Evolutionary conservation across 1,140 invertebrate species (phyloP).

Genomic region (Glossosoma conforme): DNA sequence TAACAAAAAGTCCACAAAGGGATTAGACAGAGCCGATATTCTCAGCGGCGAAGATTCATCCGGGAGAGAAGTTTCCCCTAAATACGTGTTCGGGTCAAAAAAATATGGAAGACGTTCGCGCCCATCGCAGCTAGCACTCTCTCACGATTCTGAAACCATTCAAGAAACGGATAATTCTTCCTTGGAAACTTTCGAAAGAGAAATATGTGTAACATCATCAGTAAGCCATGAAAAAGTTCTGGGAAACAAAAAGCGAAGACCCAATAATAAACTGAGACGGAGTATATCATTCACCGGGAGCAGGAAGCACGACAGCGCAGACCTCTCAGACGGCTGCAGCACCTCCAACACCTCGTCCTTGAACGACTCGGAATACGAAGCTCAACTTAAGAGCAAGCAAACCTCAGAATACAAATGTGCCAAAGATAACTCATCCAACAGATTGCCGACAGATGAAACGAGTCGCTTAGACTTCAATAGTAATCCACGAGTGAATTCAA

Average conservation of each 20-base stretch:
- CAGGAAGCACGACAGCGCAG: conserved; percentile 3
- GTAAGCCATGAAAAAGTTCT: conserved; percentile 2
- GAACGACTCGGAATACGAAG: no score
- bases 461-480: no score
- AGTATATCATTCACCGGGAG: conserved; percentile 11
- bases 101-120: conserved; percentile 69
- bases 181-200: conserved; percentile 7
- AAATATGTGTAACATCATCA: neutral
- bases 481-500: no score
- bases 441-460: no score
- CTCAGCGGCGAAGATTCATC: conserved; percentile 53
- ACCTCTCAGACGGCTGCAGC: no score
- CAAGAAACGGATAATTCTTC: conserved; percentile 14
- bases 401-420: no score
- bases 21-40: conserved; percentile 33
- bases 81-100: conserved; percentile 68
- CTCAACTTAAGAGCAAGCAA: no score
- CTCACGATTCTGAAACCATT: conserved; percentile 6
- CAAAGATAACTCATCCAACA: no score
- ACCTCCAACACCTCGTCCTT: no score
- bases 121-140: conserved; percentile 40
- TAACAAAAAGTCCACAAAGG: conserved; percentile 34
- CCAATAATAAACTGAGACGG: conserved; percentile 11
- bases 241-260: conserved; percentile 15
- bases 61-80: conserved; percentile 65